A percentile compares a stretch with the other conserved stretches of the same genome.
These are phyloP conservation scores for Argentina silus DNA, from an alignment of 2,797 vertebrate species.

Conservation along the genomic window DNA sequence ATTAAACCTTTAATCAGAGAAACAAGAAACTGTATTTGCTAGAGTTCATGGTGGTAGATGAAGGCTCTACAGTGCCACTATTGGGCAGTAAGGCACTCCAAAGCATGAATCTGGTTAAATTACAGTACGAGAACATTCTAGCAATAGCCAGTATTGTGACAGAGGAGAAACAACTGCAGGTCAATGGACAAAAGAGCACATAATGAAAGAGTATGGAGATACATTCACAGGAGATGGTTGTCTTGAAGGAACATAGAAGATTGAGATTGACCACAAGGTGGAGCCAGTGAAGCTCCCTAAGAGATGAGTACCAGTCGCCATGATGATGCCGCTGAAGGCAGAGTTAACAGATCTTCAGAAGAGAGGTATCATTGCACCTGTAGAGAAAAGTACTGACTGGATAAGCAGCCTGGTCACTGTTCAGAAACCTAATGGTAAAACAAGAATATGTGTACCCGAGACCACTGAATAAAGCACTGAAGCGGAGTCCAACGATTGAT, in stretches of 20 bases:
- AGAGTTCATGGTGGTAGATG: conserved; percentile 13
- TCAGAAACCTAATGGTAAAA: conserved; percentile 8
- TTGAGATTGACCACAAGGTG: conserved; percentile 21
- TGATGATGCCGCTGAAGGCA: conserved; percentile 11
- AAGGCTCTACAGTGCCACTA: conserved; percentile 11
- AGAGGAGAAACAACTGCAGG: neutral
- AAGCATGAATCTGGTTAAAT: conserved; percentile 31
- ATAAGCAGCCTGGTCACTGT: conserved; percentile 8
- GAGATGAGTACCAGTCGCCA: conserved; percentile 14
- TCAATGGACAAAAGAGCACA: conserved; percentile 5
- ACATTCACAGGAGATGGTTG: conserved; percentile 36
- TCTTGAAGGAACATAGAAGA: conserved; percentile 19
- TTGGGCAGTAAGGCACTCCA: conserved; percentile 15
- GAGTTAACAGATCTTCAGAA: neutral
- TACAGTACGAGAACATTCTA: conserved; percentile 25
- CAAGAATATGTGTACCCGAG: conserved; percentile 1
- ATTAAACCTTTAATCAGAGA: conserved; percentile 29
- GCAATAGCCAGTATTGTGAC: conserved; percentile 23
- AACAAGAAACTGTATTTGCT: conserved; percentile 34
- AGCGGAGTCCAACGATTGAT: conserved; percentile 26
- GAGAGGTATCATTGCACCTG: neutral
- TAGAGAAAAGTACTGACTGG: conserved; percentile 22
- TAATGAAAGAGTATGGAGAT: conserved; percentile 16
- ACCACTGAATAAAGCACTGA: conserved; percentile 27
- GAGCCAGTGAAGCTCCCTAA: conserved; percentile 25